Percentiles rank a stretch among this genome's conserved stretches.
Conservation (phyloP, 2,113 vertebrate genomes). For the Epinephelus cyanopodus region DNA sequence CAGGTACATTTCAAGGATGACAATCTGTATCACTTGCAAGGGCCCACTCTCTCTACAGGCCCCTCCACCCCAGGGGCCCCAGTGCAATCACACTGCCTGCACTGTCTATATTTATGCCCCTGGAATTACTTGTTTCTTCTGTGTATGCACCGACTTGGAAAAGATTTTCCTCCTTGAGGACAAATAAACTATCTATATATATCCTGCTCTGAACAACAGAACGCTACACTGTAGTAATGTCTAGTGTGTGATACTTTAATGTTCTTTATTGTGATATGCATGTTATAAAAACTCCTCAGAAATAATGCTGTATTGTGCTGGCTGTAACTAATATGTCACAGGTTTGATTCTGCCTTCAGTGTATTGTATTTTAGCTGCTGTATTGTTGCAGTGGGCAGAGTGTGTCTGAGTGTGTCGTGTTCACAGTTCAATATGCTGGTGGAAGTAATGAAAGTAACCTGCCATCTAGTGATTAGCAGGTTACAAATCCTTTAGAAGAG, state of each 20-base stretch:
- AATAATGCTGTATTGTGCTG: neutral
- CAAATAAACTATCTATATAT: too few relatives aligned
- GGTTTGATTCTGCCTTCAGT: neutral
- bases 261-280: neutral
- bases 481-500: constrained; percentile 31
- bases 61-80: too few relatives aligned
- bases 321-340: neutral
- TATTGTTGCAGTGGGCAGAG: neutral
- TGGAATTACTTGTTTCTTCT: too few relatives aligned
- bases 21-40: too few relatives aligned
- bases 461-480: constrained; percentile 52
- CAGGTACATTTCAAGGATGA: too few relatives aligned
- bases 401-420: neutral
- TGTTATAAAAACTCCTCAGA: too few relatives aligned
- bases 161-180: too few relatives aligned
- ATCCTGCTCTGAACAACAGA: neutral
- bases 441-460: constrained; percentile 13
- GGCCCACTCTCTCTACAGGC: too few relatives aligned
- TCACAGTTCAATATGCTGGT: neutral
- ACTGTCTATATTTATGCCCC: too few relatives aligned
- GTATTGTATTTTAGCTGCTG: neutral
- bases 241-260: neutral
- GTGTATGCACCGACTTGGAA: too few relatives aligned
- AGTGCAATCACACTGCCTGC: too few relatives aligned
- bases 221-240: neutral